A percentile compares a stretch with the other conserved stretches of the same genome.
These are phyloP conservation scores for Atlantisia rogersi DNA, from an alignment of 2,113 vertebrate species.

Conservation along the genomic window DNA sequence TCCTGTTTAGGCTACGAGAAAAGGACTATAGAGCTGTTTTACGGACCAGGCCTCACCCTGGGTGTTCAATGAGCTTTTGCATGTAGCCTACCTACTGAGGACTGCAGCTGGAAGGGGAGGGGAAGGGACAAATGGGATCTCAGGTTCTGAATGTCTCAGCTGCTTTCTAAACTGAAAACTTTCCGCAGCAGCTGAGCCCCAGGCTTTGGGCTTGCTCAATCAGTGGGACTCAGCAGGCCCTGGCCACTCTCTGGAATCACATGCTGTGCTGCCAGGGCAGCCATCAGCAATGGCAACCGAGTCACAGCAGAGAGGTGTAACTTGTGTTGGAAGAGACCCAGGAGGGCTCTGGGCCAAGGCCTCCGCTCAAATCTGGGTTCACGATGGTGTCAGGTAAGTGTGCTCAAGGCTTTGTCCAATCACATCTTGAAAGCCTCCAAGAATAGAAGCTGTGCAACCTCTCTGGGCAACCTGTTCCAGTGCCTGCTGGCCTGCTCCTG, in stretches of 20 bases:
- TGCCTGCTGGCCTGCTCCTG: neutral
- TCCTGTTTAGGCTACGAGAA: neutral
- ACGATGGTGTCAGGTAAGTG: neutral
- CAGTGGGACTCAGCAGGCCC: neutral
- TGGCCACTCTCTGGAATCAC: neutral
- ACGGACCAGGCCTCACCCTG: neutral
- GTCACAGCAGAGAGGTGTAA: neutral
- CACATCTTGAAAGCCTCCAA: neutral
- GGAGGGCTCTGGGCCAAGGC: neutral
- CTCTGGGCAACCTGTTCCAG: neutral
- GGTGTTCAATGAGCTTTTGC: neutral
- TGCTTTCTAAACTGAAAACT: neutral
- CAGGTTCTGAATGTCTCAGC: neutral
- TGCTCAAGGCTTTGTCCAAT: neutral
- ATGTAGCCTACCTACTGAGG: neutral
- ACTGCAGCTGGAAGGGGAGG: neutral
- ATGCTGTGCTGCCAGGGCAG: neutral
- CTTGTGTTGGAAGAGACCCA: neutral
- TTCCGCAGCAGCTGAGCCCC: neutral
- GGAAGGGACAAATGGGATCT: neutral
- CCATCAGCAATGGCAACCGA: neutral
- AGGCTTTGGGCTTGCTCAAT: neutral
- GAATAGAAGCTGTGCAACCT: neutral
- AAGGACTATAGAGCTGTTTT: neutral
- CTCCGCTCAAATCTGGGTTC: neutral